A percentile compares a stretch with the other conserved stretches of the same genome.
These are phyloP conservation scores for Podilymbus podiceps DNA, from an alignment of 2,113 vertebrate genomes.

Conservation along the genomic window DNA sequence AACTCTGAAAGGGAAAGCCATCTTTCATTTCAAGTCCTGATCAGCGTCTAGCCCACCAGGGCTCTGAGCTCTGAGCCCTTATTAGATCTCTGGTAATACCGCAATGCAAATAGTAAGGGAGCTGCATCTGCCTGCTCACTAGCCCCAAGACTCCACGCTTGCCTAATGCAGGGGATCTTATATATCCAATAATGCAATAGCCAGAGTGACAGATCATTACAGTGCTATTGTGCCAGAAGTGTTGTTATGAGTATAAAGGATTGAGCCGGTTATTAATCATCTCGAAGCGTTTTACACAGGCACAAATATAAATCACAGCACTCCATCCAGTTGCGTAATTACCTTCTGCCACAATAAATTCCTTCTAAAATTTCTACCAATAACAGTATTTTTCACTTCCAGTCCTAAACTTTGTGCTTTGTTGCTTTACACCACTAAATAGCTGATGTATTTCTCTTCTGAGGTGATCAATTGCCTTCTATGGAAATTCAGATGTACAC, in stretches of 20 bases:
- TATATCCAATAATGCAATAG: neutral
- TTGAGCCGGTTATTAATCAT: constrained; percentile 44
- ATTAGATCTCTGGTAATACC: neutral
- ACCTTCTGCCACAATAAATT: constrained; percentile 35
- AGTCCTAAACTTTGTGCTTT: neutral
- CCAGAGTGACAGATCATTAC: neutral
- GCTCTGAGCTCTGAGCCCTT: neutral
- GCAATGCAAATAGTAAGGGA: neutral
- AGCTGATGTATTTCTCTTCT: neutral
- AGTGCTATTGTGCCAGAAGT: constrained; percentile 20
- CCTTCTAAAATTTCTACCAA: constrained; percentile 19
- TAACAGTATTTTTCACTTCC: constrained; percentile 30
- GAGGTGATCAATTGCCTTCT: neutral
- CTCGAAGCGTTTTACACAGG: neutral
- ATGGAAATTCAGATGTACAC: neutral
- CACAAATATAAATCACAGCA: constrained; percentile 16
- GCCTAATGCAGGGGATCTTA: neutral
- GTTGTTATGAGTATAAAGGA: constrained; percentile 33
- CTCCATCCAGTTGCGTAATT: constrained; percentile 10
- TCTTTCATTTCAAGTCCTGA: constrained; percentile 39
- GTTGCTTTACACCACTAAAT: neutral
- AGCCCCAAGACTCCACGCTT: neutral
- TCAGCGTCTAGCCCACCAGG: neutral
- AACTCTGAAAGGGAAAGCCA: constrained; percentile 19
- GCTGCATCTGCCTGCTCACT: neutral